Percentiles rank a stretch among this genome's conserved stretches.
phyloP scores from a whole-genome alignment of 2,888 invertebrate genomes.

The Pyrochroa serraticornis region DNA sequence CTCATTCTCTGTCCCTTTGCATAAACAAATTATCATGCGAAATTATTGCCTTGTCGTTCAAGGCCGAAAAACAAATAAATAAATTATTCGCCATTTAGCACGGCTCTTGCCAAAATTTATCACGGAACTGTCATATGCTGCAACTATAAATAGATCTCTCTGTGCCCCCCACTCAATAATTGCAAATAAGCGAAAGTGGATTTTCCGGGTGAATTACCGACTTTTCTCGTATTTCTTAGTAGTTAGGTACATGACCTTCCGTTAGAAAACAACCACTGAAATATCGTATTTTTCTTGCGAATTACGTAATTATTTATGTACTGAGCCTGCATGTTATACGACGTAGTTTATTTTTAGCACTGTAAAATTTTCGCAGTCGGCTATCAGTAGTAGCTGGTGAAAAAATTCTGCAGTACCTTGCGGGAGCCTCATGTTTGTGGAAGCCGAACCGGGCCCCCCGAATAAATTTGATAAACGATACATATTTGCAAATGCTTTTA shows the following conservation, averaged over 20 bases:
- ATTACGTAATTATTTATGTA: constrained; percentile 24
- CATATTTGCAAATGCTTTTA: constrained; percentile 11
- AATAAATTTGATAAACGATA: constrained; percentile 8
- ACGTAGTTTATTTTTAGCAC: constrained; percentile 18
- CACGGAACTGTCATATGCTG: constrained; percentile 8
- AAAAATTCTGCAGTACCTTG: constrained; percentile 16
- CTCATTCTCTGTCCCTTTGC: constrained; percentile 4
- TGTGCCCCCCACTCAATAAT: too few species aligned
- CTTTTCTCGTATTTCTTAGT: background rate
- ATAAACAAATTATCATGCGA: constrained; percentile 25
- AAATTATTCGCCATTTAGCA: constrained; percentile 31
- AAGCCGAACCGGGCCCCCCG: background rate
- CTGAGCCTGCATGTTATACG: constrained; percentile 1
- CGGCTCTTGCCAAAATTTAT: constrained; percentile 31
- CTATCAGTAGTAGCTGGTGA: background rate
- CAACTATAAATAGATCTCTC: constrained; percentile 3
- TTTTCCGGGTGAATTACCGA: too few species aligned
- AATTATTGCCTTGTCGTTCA: constrained; percentile 23
- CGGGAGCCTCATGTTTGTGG: constrained; percentile 12
- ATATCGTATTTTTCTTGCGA: constrained; percentile 6
- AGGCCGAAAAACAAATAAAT: constrained; percentile 38
- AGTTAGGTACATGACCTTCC: background rate
- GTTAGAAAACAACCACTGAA: background rate
- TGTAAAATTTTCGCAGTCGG: constrained; percentile 7
- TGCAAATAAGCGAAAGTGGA: too few species aligned